Percentiles rank a stretch among this genome's conserved stretches.
Evolutionary conservation across 2,797 vertebrate species (phyloP).

Genomic region (Cetoscarus ocellatus): DNA sequence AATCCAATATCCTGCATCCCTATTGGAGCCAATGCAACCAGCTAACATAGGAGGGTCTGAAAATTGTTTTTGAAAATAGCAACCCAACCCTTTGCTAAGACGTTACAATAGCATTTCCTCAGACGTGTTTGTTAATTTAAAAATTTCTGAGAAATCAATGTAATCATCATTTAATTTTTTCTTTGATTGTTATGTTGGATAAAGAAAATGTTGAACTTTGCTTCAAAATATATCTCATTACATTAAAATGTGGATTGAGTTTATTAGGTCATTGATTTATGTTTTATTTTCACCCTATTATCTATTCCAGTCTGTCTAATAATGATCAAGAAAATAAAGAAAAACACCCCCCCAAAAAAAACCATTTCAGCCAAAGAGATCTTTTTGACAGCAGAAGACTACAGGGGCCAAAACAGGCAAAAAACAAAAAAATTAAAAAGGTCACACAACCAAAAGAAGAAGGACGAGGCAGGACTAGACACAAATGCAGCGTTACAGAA

Average conservation of each 20-base stretch:
- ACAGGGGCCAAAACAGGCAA: slow-evolving; percentile 4
- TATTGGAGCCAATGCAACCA: no score
- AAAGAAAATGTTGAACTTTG: neutral
- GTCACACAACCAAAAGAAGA: no score
- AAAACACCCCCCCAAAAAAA: neutral
- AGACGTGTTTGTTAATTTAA: neutral
- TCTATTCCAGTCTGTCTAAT: neutral
- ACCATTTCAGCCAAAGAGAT: slow-evolving; percentile 21
- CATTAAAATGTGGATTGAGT: slow-evolving; percentile 1
- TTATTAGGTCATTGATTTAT: no score
- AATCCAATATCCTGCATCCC: no score
- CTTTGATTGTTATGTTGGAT: neutral
- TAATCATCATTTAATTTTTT: neutral
- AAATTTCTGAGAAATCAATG: neutral
- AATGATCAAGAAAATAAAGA: slow-evolving; percentile 14
- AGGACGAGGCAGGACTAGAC: slow-evolving; percentile 20
- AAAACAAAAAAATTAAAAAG: no score
- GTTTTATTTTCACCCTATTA: no score
- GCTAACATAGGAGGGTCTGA: no score
- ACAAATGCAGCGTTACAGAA: slow-evolving; percentile 23
- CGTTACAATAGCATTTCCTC: neutral
- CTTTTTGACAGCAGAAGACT: slow-evolving; percentile 11
- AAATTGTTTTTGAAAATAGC: neutral
- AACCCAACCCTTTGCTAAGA: neutral
- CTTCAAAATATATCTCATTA: neutral